Base-by-base conservation (phyloP, 2,888 invertebrate species). In the Drosophila neutralis region DNA sequence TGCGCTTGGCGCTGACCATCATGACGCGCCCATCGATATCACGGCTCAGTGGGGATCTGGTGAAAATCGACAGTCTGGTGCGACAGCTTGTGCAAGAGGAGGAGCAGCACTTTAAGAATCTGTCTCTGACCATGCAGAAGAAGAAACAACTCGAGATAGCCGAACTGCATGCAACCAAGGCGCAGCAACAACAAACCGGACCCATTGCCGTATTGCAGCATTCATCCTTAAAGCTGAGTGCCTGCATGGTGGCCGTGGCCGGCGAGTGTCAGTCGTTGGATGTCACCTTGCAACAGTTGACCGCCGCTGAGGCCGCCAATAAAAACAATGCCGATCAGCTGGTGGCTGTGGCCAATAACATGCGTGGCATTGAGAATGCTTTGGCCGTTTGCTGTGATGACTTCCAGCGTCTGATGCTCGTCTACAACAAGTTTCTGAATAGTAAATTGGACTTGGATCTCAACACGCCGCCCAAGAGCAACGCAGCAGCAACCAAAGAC, bases 181-280 rank as follows among this genome's bases (percentile, higher is more conserved):
- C 80, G 24, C 77, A 90, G 62, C 91, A 90, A 60, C 91, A 87
- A 45, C 87, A 88, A 11, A 85, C 79, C 40, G 91, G 91, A 2
- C 92, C 93, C 21, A 77, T 92, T 27, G 91, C 90, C 2, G 90
- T 92, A 2, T 74, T 93, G 42, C 93, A 92, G 72, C 91, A 92
- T 57, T 92, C 92, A 18, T 93, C 93, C 2, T 77, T 93, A 7
- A 93, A 92, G 71, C 82, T 93, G 1, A 93, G 92, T 61, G 92
- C 93, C 31, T 89, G 92, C 63, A 92, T 93, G 90, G 91, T 92
- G 13, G 93, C 93, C 4, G 92, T 93, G 5, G 93, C 93, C 10
- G 92, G 90, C 11, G 93, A 93, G 69, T 93, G 92, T 45, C 92
- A 92, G 68, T 91, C 91, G 0, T 68, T 93, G 54, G 93, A 93